These are phyloP conservation scores for Andricus quercusramuli DNA, from an alignment of 2,888 invertebrate species.

Conservation along the genomic window DNA sequence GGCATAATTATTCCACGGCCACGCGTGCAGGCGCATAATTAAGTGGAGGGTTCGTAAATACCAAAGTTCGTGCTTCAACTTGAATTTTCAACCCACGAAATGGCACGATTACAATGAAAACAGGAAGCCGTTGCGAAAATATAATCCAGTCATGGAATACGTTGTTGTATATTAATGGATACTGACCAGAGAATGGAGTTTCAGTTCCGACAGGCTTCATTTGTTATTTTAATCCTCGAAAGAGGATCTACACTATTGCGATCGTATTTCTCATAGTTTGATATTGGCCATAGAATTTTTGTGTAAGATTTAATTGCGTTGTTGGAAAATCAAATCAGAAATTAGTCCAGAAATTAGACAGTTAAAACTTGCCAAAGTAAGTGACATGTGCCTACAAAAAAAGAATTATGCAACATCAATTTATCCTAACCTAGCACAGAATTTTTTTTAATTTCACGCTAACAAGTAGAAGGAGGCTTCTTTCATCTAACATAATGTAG, in stretches of 20 bases:
- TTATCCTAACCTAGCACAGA: no score
- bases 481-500: no score
- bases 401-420: no score
- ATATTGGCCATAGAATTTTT: no score
- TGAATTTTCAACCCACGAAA: constrained; percentile 54
- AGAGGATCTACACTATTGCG: neutral
- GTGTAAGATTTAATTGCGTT: no score
- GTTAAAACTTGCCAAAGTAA: no score
- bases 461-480: no score
- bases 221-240: neutral
- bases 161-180: neutral
- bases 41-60: constrained; percentile 53
- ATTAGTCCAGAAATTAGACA: no score
- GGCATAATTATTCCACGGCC: constrained; percentile 41
- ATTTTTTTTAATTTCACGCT: no score
- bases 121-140: neutral
- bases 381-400: no score
- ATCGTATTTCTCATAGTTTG: no score
- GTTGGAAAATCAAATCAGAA: no score
- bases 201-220: neutral
- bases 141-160: constrained; percentile 12
- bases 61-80: constrained; percentile 58
- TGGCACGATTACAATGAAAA: constrained; percentile 29
- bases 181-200: neutral
- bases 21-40: constrained; percentile 57